phyloP scores from a whole-genome alignment of 2,888 invertebrate genomes.

The Seira musarum region DNA sequence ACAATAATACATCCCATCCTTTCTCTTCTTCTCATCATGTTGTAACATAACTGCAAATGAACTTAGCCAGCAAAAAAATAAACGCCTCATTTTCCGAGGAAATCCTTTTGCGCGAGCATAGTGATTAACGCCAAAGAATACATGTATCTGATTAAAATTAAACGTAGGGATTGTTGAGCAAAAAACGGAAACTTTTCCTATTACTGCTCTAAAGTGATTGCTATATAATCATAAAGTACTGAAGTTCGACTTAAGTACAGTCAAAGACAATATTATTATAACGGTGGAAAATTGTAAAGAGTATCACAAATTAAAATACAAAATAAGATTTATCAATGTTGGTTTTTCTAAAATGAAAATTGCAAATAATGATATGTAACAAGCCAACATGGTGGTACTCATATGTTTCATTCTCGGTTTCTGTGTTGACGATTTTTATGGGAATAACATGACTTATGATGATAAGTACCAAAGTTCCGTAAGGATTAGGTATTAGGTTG shows the following conservation, averaged over 20 bases:
- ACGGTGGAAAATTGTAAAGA: neutral
- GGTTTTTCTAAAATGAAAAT: neutral
- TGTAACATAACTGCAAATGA: neutral
- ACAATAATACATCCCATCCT: neutral
- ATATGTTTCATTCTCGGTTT: neutral
- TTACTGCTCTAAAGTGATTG: too few relatives aligned
- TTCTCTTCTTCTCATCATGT: neutral
- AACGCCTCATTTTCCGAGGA: neutral
- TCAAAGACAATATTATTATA: slow-evolving; percentile 5
- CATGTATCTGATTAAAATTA: neutral
- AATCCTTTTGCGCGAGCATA: neutral
- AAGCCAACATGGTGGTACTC: too few relatives aligned
- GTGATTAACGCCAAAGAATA: neutral
- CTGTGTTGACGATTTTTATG: neutral
- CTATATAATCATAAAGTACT: too few relatives aligned
- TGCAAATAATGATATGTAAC: too few relatives aligned
- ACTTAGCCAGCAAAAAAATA: neutral
- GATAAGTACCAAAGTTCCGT: slow-evolving; percentile 3
- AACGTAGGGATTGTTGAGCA: neutral
- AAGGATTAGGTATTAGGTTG: neutral
- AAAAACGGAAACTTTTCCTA: neutral
- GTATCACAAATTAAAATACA: neutral
- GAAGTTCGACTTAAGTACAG: too few relatives aligned
- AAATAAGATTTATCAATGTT: neutral
- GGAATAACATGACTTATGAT: slow-evolving; percentile 4